Base-by-base conservation (phyloP, 2,888 invertebrate genomes). In the Papilio protenor region DNA sequence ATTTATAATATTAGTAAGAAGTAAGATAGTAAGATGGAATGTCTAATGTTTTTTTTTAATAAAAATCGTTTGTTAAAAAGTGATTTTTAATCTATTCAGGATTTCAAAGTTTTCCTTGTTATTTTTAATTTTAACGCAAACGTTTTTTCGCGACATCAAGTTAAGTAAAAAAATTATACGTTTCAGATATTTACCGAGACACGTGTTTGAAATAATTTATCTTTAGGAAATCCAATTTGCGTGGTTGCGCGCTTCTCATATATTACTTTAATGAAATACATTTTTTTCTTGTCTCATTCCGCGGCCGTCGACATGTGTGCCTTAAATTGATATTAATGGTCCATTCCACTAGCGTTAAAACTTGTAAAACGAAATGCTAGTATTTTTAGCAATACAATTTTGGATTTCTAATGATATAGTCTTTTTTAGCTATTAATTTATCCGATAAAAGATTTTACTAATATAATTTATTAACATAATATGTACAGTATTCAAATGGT, bases 151-250 rank as follows among this genome's bases (percentile, higher is more conserved):
- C 27, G n/a, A 21, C 57, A 59, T 59, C 21, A 4, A 59, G 57
- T 23, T 23, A 59, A 12, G 5, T 6, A 57, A 12, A 23, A 21
- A 23, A 23, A 4, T 21, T 21, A 40, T 33, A 40, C 33, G 64
- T 71, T 49, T 16, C 21, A n/a, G 52, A 45, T 59, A 71, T 71
- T 61, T 49, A 59, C 71, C 40, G 10, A 11, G 11, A 66, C 64
- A 64, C 77, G 61, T 73, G 77, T 66, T 55, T 73, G 77, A 73
- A 77, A 73, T 72, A 77, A 77, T 73, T 77, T 73, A 55, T 27
- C 45, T n/a, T 49, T 55, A 55, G n/a, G 40, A 52, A 23, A 73
- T 77, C 73, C 55, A 77, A 77, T 72, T 72, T 61, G 52, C 45
- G 52, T 40, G 69, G 40, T 70, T 59, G 27, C 61, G 49, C 23